Evolutionary conservation across 1,140 invertebrate species (phyloP), one percentile per base, ranked within the genome.

Genomic region (Triops longicaudatus): DNA sequence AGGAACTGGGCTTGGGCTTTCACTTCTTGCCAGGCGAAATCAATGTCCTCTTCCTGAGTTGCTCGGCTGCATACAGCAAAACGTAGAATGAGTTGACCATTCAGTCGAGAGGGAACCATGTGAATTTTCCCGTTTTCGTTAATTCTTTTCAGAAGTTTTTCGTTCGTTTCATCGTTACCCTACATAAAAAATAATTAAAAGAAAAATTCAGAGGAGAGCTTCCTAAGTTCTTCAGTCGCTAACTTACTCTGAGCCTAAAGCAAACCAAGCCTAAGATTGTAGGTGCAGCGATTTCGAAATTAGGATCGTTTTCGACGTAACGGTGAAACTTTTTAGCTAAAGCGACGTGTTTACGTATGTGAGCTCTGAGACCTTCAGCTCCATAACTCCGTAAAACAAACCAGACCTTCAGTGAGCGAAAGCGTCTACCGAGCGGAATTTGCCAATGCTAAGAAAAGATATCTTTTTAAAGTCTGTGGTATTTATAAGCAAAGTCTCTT

Each of bases 351-450:
- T 91, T 90, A 77, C 96, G 86, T 74, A 99, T 97, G 82, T 91
- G 89, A n/a, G 89, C 89, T 83, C 97, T 94, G 0, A 99, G 85
- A 81, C 95, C 94, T 80, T 94, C 90, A 0, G 92, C 86, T 0
- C 97, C 97, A 80, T 96, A 97, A 0, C 95, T 85, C 74, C 97
- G 87, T 76, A 99, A 83, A 0, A 98, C 97, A 82, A 99, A 98
- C 98, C 97, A 99, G 5, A 99, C 83, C 83, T 99, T 99, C 12
- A 99, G 84, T 0, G 97, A 90, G 77, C 97, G 88, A 84, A 99
- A 99, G 80, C 97, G 88, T 78, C 98, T 87, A 0, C 97, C 97
- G 3, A 99, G 85, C 6, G 96, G 96, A 79, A 99, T 98, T 87
- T 98, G 96, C 95, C 97, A 98, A 82, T 99, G 96, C 86, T 93